These are phyloP conservation scores for Lethocerus indicus DNA, from an alignment of 1,140 invertebrate genomes.

Conservation along the genomic window DNA sequence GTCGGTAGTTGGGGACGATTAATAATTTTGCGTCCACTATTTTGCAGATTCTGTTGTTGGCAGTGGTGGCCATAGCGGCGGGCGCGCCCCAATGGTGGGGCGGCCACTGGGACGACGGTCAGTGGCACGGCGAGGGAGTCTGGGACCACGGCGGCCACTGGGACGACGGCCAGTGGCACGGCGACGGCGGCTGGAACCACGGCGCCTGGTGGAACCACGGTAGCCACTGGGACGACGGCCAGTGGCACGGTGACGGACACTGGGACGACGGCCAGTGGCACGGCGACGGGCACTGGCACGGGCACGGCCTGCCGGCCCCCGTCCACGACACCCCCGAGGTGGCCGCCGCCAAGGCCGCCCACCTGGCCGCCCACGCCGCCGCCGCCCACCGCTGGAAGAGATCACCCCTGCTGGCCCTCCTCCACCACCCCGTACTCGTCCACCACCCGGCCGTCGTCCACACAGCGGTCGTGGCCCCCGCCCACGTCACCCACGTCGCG, in stretches of 20 bases:
- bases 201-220: slow-evolving; percentile 1
- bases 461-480: no score
- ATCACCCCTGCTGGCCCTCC: background rate
- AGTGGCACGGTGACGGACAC: background rate
- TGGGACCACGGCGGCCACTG: no score
- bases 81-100: slow-evolving; percentile 28
- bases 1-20: no score
- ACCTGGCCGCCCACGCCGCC: slow-evolving; percentile 8
- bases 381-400: no score
- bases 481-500: background rate
- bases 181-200: slow-evolving; percentile 3
- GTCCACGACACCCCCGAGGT: slow-evolving; percentile 13
- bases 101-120: no score
- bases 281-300: background rate
- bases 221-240: slow-evolving; percentile 2
- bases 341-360: slow-evolving; percentile 16
- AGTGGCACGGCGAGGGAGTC: no score
- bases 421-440: slow-evolving; percentile 17
- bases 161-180: slow-evolving; percentile 4
- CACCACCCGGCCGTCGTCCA: slow-evolving; percentile 23
- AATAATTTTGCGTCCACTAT: no score
- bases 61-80: slow-evolving; percentile 8
- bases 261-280: no score
- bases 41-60: slow-evolving; percentile 12
- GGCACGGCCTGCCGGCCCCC: no score